Base-by-base conservation (phyloP, 2,888 invertebrate species). In the Caenorhabditis imperialis region DNA sequence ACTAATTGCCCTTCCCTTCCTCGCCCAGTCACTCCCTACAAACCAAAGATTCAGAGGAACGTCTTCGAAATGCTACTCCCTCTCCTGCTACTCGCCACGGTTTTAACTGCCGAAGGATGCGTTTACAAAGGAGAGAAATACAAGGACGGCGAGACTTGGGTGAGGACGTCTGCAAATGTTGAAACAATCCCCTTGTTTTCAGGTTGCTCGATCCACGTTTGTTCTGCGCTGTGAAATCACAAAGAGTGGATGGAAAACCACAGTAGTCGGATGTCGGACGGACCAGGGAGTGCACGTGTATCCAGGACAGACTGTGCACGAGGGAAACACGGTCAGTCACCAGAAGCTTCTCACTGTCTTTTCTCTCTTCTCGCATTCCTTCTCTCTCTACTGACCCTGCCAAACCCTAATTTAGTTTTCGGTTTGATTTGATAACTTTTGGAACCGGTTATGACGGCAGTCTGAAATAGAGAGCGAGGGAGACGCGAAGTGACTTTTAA, bases 121-220 rank as follows among this genome's bases (percentile, higher is more conserved):
- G 61, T 78, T 18, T 77, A 79, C 57, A 79, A 79, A 47, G 74
- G 72, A 44, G 63, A 79, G 35, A 71, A 76, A 37, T 77, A 77
- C 50, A 71, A 75, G 25, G 69, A 80, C 48, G 78, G 75, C 42
- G 81, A 79, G 38, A 81, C 81, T 30, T 81, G 79, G 79, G 81
- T 81, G 22, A 62, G 77, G n/a, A n/a, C n/a, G n/a, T n/a, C n/a
- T n/a, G n/a, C n/a, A n/a, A n/a, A n/a, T n/a, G n/a, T n/a, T n/a
- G n/a, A n/a, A 42, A 33, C 30, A 3, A 30, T 14, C 8, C 33
- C 22, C 22, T 20, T 8, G 27, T 62, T 50, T 77, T 37, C 58
- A 82, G 82, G 65, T 81, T 10, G 82, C 75, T 22, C 76, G 81
- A 22, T 78, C 78, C 18, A 82, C 78, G 14, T 82, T 82, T 40